These are phyloP conservation scores for Coracopsis vasa DNA, from an alignment of 2,113 vertebrate species.

Conservation along the genomic window DNA sequence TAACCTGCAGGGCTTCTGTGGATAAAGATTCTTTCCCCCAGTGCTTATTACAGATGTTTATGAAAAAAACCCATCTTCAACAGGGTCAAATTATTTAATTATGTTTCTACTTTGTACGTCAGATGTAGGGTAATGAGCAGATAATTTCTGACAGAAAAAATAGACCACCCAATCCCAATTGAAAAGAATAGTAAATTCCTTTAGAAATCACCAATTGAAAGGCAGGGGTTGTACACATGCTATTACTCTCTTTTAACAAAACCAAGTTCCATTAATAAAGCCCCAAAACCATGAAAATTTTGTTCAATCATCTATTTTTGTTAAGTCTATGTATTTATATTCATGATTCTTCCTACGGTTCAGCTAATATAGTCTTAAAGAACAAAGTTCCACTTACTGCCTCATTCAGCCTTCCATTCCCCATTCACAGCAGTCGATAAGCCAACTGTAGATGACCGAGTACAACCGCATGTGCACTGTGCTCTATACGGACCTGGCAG, in stretches of 20 bases:
- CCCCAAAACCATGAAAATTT: not conserved
- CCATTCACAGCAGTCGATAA: not conserved
- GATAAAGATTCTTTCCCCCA: not conserved
- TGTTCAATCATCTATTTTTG: not conserved
- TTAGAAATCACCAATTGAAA: not conserved
- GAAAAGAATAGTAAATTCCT: not conserved
- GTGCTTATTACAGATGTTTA: not conserved
- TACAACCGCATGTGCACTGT: fast-evolving
- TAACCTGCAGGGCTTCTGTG: not conserved
- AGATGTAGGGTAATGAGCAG: not conserved
- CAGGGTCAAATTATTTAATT: not conserved
- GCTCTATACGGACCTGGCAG: not conserved
- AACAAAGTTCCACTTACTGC: not conserved
- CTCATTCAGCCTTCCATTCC: not conserved
- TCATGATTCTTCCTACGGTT: not conserved
- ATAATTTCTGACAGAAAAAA: not conserved
- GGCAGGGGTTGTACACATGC: not conserved
- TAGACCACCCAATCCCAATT: not conserved
- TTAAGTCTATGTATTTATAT: not conserved
- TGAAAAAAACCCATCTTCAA: not conserved
- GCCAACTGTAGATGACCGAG: not conserved
- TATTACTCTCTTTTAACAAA: not conserved
- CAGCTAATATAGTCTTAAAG: not conserved
- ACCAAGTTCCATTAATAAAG: not conserved
- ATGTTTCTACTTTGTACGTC: not conserved